These are phyloP conservation scores for Liolophura sinensis DNA, from an alignment of 1,140 invertebrate species.

Conservation along the genomic window DNA sequence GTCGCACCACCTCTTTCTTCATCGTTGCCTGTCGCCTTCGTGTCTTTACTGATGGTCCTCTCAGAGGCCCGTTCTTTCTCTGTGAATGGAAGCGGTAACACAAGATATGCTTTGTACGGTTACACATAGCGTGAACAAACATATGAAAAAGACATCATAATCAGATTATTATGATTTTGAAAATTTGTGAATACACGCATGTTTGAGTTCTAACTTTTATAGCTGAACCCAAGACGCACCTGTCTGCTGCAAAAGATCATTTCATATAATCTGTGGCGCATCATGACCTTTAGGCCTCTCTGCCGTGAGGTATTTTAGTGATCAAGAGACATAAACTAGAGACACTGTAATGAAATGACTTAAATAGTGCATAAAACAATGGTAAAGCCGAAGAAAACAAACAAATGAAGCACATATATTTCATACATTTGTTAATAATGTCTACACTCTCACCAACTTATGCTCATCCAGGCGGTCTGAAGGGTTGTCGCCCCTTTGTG, in stretches of 20 bases:
- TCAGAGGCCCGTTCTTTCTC: constrained; percentile 15
- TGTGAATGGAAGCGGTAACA: neutral
- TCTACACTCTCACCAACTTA: neutral
- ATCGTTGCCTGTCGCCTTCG: constrained; percentile 29
- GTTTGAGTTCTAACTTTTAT: too few species aligned
- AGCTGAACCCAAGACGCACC: too few species aligned
- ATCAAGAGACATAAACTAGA: neutral
- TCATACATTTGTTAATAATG: neutral
- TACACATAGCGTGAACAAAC: constrained; percentile 10
- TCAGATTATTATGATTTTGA: too few species aligned
- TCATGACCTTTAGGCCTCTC: too few species aligned
- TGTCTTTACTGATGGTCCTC: constrained; percentile 23
- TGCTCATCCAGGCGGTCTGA: neutral
- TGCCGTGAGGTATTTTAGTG: too few species aligned
- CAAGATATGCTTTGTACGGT: constrained; percentile 1
- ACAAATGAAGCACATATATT: neutral
- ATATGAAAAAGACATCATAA: neutral
- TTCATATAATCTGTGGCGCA: too few species aligned
- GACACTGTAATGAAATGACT: neutral
- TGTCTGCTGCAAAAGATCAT: too few species aligned
- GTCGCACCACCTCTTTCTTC: constrained; percentile 32
- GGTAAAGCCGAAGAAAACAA: neutral
- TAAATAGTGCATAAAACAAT: neutral
- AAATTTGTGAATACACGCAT: too few species aligned
- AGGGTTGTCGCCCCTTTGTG: constrained; percentile 26